Evolutionary conservation across 2,113 vertebrate species (phyloP).

Genomic region (Illadopsis cleaveri): DNA sequence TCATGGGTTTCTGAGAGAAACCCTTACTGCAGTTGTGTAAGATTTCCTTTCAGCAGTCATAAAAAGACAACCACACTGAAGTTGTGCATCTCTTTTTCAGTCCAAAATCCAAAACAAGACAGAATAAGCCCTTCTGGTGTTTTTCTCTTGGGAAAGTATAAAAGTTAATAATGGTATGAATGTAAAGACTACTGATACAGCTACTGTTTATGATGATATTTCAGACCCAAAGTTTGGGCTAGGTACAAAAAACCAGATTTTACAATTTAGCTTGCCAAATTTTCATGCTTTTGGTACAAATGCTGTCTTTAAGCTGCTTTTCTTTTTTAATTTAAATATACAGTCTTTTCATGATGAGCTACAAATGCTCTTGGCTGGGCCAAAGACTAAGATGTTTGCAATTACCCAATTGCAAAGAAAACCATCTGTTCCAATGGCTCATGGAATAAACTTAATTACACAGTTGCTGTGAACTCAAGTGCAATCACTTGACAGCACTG

Average conservation of each 20-base stretch:
- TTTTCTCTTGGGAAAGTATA: neutral
- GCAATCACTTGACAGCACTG: conserved; percentile 3
- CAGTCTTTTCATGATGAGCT: neutral
- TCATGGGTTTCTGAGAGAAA: neutral
- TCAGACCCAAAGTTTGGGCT: neutral
- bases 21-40: neutral
- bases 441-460: conserved; percentile 20
- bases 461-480: conserved; percentile 9
- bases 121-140: neutral
- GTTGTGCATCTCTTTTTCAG: neutral
- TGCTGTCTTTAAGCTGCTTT: neutral
- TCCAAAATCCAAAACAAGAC: neutral
- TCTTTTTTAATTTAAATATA: neutral
- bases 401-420: conserved; percentile 1
- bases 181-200: neutral
- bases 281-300: neutral
- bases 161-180: neutral
- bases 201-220: neutral
- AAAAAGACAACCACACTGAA: neutral
- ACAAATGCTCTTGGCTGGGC: neutral
- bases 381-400: neutral
- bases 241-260: neutral
- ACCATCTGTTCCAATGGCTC: conserved; percentile 38
- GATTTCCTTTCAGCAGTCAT: neutral
- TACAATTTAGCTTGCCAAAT: conserved; percentile 30